phyloP scores from a whole-genome alignment of 1,140 invertebrate genomes.

The Delia radicum region DNA sequence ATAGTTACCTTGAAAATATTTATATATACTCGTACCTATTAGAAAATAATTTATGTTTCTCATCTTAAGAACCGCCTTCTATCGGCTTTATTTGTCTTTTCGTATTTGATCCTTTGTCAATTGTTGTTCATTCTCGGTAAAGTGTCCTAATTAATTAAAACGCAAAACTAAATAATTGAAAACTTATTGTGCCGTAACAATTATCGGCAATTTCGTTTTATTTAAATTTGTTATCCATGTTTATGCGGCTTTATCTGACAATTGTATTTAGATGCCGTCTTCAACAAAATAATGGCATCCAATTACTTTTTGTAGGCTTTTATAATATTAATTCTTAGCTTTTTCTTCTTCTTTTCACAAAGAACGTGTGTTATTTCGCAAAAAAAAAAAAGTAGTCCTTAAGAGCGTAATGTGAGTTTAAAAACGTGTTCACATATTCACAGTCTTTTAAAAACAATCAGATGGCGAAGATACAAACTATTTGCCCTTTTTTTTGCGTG shows the following conservation, averaged over 20 bases:
- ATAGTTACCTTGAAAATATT: too few relatives aligned
- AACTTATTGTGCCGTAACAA: neutral
- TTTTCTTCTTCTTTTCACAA: neutral
- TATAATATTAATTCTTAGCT: neutral
- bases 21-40: too few relatives aligned
- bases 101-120: neutral
- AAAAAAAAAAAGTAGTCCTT: too few relatives aligned
- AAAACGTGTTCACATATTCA: conserved; percentile 1
- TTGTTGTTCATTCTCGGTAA: neutral
- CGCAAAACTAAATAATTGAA: neutral
- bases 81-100: neutral
- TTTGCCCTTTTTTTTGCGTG: neutral
- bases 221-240: too few relatives aligned
- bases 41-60: too few relatives aligned
- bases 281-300: neutral
- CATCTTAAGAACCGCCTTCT: too few relatives aligned
- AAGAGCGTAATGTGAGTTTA: neutral
- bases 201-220: neutral
- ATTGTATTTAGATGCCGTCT: neutral
- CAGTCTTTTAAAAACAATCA: neutral
- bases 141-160: conserved; percentile 10
- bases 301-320: neutral
- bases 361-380: too few relatives aligned
- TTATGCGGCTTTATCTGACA: neutral
- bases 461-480: neutral